Evolutionary conservation across 2,888 invertebrate species (phyloP).

Genomic region (Xylota segnis): DNA sequence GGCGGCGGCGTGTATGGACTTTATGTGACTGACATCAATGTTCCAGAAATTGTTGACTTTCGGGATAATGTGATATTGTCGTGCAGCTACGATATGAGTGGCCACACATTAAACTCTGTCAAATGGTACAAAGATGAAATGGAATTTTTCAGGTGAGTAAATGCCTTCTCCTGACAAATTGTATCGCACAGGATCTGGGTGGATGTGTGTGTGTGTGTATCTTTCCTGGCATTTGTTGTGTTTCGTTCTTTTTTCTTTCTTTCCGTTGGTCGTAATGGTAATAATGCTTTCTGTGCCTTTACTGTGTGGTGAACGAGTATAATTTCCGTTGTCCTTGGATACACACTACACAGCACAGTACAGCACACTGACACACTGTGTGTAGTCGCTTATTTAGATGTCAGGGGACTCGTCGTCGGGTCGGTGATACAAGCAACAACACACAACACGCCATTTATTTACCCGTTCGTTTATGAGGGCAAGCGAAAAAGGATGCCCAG

Average conservation of each 20-base stretch:
- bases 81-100: slow-evolving; percentile 85
- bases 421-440: slow-evolving; percentile 11
- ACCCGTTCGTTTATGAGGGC: slow-evolving; percentile 64
- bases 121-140: slow-evolving; percentile 86
- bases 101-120: slow-evolving; percentile 85
- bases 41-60: slow-evolving; percentile 85
- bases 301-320: slow-evolving; percentile 28
- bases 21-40: slow-evolving; percentile 84
- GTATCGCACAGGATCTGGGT: slow-evolving; percentile 18
- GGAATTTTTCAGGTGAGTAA: slow-evolving; percentile 85
- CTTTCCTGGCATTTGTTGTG: slow-evolving; percentile 11
- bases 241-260: slow-evolving; percentile 28
- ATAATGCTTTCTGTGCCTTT: slow-evolving; percentile 33
- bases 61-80: slow-evolving; percentile 85
- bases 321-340: slow-evolving; percentile 48
- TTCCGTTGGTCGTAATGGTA: slow-evolving; percentile 29
- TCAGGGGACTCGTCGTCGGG: slow-evolving; percentile 28
- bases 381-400: slow-evolving; percentile 40
- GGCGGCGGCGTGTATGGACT: slow-evolving; percentile 79
- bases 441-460: slow-evolving; percentile 62
- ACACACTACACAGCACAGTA: not conserved
- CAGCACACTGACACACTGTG: not conserved
- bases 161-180: slow-evolving; percentile 57
- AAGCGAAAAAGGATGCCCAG: slow-evolving; percentile 52
- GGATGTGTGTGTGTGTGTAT: too few species aligned